phyloP scores from a whole-genome alignment of 2,113 vertebrate genomes.

The Nycticebus coucang region DNA sequence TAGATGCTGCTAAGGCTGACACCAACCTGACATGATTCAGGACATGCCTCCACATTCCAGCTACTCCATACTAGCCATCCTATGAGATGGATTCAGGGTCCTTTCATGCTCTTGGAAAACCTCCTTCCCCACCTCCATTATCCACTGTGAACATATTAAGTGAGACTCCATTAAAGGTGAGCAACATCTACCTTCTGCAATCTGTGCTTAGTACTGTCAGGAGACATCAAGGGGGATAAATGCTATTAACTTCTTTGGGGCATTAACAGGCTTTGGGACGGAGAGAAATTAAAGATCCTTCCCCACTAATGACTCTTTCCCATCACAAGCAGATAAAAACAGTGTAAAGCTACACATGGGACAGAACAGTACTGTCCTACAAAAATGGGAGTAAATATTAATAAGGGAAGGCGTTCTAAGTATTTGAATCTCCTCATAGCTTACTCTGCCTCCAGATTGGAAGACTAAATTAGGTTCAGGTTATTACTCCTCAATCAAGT shows the following conservation, averaged over 20 bases:
- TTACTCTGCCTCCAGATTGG: neutral
- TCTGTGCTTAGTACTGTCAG: neutral
- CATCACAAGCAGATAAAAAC: neutral
- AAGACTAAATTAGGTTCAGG: neutral
- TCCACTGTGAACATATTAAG: neutral
- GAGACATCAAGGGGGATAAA: neutral
- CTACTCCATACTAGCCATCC: neutral
- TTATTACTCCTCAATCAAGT: neutral
- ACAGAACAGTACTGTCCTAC: neutral
- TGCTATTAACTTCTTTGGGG: neutral
- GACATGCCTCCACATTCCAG: accelerated
- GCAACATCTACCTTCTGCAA: neutral
- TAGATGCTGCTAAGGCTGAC: neutral
- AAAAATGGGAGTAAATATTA: neutral
- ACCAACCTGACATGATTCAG: neutral
- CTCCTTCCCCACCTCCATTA: neutral
- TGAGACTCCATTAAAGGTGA: neutral
- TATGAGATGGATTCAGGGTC: neutral
- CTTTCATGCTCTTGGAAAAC: neutral
- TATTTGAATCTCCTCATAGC: neutral
- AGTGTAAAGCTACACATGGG: neutral
- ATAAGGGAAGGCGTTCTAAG: neutral
- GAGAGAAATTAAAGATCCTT: neutral
- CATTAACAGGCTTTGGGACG: neutral
- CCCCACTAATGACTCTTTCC: neutral